phyloP scores from a whole-genome alignment of 2,888 invertebrate species.

The Tiliacea citrago region DNA sequence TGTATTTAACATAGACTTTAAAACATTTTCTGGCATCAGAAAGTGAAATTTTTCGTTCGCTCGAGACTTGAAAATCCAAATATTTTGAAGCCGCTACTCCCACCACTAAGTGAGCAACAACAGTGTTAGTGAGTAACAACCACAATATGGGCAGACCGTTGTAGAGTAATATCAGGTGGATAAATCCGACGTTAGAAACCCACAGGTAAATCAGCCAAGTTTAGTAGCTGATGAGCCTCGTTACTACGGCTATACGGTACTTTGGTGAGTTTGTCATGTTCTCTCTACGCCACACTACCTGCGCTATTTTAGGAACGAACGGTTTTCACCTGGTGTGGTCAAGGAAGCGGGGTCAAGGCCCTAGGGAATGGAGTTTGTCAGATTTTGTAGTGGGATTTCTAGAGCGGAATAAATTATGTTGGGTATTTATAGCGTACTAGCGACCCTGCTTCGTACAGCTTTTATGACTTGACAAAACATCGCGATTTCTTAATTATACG shows the following conservation, averaged over 20 bases:
- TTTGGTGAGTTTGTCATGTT: constrained; percentile 59
- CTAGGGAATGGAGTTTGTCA: constrained; percentile 26
- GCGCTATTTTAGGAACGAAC: constrained; percentile 55
- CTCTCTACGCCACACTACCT: constrained; percentile 33
- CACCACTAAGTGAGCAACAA: neutral
- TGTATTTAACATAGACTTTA: neutral
- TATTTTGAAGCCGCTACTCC: neutral
- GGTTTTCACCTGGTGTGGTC: constrained; percentile 42
- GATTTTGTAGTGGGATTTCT: constrained; percentile 24
- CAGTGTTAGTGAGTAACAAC: too few relatives aligned
- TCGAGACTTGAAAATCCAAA: neutral
- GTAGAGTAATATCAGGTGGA: constrained; percentile 66
- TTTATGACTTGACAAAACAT: too few relatives aligned
- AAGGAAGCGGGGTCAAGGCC: constrained; percentile 44
- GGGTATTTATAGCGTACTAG: too few relatives aligned
- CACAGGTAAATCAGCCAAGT: constrained; percentile 68
- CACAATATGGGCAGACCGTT: constrained; percentile 65
- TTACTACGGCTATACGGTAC: constrained; percentile 63
- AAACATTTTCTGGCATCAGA: neutral
- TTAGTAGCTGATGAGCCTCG: constrained; percentile 63
- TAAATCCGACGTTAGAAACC: constrained; percentile 65
- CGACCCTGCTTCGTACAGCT: too few relatives aligned
- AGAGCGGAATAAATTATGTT: neutral
- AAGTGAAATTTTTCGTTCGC: neutral
- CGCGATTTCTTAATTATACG: too few relatives aligned